Evolutionary conservation across 1,140 invertebrate genomes (phyloP), one percentile per base, ranked within the genome.

Genomic region (Rhynchophorus ferrugineus): DNA sequence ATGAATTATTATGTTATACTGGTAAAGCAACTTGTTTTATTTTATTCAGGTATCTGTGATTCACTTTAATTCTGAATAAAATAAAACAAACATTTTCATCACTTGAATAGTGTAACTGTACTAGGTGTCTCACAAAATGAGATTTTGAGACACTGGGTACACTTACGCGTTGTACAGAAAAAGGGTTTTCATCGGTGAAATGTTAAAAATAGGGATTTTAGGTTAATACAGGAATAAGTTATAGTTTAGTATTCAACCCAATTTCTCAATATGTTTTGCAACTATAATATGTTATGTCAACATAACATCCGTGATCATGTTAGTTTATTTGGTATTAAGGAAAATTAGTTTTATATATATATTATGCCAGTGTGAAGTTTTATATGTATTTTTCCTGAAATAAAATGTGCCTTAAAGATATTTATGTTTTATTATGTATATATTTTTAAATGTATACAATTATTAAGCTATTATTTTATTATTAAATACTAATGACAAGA

Each of bases 141-240:
- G 1, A 24, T 48, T 49, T 41, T 17, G 47, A 33, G 47, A 42
- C 47, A 34, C 47, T 49, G 47, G 47, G 47, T 49, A 42, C 38
- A 49, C 38, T 49, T 49, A 7, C 22, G 19, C n/a, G 47, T 35
- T 48, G 37, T 49, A 42, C 21, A 49, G 22, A 42, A 39, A 41
- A 20, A 49, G 22, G 47, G 47, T 49, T 49, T 41, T 29, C 24
- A 6, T 11, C 11, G 24, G 24, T 29, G 24, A 29, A 29, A 29
- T 6, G 24, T 29, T 29, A 29, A 6, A n/a, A 6, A 29, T 29
- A 29, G 24, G 5, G 24, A 6, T 29, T 29, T 29, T 29, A 29
- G 24, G 24, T 29, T 29, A 29, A 29, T 29, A n/a, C n/a, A n/a
- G n/a, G n/a, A n/a, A n/a, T n/a, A n/a, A n/a, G n/a, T n/a, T n/a